These are phyloP conservation scores for Bucorvus abyssinicus DNA, from an alignment of 2,797 vertebrate species.

Conservation along the genomic window DNA sequence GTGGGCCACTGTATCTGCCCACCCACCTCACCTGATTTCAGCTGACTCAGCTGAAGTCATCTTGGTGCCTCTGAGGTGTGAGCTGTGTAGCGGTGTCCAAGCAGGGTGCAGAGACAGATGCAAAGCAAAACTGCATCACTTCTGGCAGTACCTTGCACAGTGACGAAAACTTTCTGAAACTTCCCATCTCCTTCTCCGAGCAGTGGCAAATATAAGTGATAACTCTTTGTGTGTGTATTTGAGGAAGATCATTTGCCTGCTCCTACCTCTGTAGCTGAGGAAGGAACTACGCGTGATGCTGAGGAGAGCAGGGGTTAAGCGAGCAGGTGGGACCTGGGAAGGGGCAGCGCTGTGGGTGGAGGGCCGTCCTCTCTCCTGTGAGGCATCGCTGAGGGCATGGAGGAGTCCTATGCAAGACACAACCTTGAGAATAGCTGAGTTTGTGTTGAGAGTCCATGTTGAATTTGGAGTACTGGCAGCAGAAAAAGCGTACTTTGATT, in stretches of 20 bases:
- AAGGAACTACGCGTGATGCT: accelerated
- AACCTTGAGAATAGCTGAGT: background rate
- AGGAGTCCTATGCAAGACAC: accelerated
- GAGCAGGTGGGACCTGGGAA: background rate
- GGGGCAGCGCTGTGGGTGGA: background rate
- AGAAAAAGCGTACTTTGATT: conserved; percentile 21
- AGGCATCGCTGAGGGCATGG: background rate
- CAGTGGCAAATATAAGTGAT: background rate
- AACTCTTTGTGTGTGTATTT: background rate
- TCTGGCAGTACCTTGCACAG: background rate
- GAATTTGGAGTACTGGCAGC: background rate
- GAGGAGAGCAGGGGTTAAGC: background rate
- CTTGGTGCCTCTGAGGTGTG: accelerated
- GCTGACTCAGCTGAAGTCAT: background rate
- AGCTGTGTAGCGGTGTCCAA: background rate
- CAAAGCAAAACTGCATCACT: background rate
- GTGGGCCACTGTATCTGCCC: background rate
- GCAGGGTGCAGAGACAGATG: background rate
- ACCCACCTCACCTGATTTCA: background rate
- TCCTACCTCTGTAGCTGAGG: background rate
- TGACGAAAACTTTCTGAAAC: background rate
- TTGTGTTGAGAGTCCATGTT: background rate
- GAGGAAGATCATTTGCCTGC: background rate
- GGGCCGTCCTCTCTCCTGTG: background rate
- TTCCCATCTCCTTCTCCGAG: background rate